Conservation (phyloP, 2,113 vertebrate genomes). For the Chloroceryle aenea region DNA sequence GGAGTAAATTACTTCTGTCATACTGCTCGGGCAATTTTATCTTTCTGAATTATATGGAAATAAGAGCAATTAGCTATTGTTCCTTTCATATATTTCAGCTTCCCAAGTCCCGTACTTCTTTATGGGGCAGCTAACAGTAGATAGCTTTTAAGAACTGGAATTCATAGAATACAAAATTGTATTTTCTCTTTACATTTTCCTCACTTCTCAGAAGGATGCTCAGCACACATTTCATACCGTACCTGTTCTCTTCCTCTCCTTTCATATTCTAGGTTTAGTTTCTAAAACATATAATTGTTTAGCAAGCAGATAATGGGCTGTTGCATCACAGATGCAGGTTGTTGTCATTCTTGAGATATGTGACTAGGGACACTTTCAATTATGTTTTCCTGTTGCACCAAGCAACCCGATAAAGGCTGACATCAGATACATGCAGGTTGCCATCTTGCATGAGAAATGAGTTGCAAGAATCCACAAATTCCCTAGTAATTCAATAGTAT, state of each 20-base stretch:
- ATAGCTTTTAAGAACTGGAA: not conserved
- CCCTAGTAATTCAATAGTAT: not conserved
- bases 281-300: not conserved
- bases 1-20: not conserved
- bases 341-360: not conserved
- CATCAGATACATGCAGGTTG: not conserved
- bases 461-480: not conserved
- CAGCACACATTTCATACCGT: not conserved
- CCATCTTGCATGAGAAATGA: not conserved
- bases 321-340: not conserved
- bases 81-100: not conserved
- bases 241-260: not conserved
- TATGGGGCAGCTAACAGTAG: not conserved
- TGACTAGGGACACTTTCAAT: not conserved
- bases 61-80: not conserved
- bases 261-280: not conserved
- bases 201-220: not conserved
- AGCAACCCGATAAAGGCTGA: not conserved
- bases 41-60: constrained; percentile 11
- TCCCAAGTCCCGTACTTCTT: not conserved
- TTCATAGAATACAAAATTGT: not conserved
- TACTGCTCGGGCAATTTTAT: constrained; percentile 4
- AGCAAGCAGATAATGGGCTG: not conserved
- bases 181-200: not conserved
- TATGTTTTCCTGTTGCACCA: not conserved